Percentiles rank a stretch among this genome's conserved stretches.
Conservation (phyloP, 2,797 vertebrate species). For the Microtus agrestis region DNA sequence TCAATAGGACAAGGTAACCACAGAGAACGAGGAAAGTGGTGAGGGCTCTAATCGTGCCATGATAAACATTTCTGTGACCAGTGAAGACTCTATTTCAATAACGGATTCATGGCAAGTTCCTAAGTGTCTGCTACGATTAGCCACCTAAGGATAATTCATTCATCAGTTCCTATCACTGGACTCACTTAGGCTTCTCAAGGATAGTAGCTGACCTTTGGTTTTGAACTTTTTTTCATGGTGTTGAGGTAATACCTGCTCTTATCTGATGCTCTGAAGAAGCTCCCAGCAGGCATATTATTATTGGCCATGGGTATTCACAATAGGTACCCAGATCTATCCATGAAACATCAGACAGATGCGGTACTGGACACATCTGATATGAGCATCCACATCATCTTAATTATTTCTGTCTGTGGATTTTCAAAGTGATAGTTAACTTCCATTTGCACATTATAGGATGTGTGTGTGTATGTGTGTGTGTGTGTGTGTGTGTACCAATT, state of each 20-base stretch:
- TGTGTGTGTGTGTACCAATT: background rate
- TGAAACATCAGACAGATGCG: background rate
- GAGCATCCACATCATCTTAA: background rate
- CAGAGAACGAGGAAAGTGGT: background rate
- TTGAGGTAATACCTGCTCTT: background rate
- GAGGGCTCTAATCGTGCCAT: fast-evolving
- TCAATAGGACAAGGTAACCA: fast-evolving
- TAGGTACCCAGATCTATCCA: background rate
- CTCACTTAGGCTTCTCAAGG: background rate
- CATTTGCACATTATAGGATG: background rate
- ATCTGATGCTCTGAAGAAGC: background rate
- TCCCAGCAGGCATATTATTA: background rate
- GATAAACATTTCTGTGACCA: background rate
- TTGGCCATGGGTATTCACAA: background rate
- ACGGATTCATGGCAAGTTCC: background rate
- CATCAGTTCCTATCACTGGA: background rate
- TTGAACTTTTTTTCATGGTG: background rate
- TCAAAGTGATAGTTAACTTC: background rate
- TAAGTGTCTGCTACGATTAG: background rate
- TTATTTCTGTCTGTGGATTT: background rate
- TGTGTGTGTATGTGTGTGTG: background rate
- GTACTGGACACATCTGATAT: background rate
- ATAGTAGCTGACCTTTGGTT: background rate
- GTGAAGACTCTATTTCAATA: fast-evolving
- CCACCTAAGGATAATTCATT: too few species aligned